Conservation (phyloP, 2,888 invertebrate species). For the Philopedon plagiatum region DNA sequence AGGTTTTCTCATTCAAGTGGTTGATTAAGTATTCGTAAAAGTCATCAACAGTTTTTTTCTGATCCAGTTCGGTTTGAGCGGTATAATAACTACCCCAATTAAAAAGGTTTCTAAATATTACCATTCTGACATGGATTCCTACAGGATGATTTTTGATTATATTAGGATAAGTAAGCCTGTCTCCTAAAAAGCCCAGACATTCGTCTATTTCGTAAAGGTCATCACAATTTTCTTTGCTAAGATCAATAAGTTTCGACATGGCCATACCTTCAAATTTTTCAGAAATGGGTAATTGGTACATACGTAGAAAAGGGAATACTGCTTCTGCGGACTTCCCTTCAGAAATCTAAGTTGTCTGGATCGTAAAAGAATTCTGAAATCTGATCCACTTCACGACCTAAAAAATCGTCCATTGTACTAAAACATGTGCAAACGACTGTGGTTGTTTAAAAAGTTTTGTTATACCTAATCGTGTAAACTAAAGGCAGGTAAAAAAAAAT, state of each 20-base stretch:
- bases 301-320: not conserved
- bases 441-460: too few species aligned
- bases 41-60: not conserved
- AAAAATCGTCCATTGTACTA: too few species aligned
- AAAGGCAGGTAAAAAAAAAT: too few species aligned
- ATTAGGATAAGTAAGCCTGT: not conserved
- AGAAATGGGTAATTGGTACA: not conserved
- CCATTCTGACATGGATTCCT: slow-evolving; percentile 7
- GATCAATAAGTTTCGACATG: not conserved
- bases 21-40: slow-evolving; percentile 15
- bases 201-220: not conserved
- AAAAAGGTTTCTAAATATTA: not conserved
- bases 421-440: too few species aligned
- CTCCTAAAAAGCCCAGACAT: not conserved
- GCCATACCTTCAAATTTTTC: not conserved
- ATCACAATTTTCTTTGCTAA: slow-evolving; percentile 1
- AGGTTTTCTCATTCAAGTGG: not conserved
- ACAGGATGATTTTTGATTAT: not conserved
- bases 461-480: too few species aligned
- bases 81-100: not conserved
- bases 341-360: not conserved
- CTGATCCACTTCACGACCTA: not conserved
- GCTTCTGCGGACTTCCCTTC: not conserved
- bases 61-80: not conserved
- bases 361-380: not conserved